Base-by-base conservation (phyloP, 2,888 invertebrate species). In the Oeneis ivallda region DNA sequence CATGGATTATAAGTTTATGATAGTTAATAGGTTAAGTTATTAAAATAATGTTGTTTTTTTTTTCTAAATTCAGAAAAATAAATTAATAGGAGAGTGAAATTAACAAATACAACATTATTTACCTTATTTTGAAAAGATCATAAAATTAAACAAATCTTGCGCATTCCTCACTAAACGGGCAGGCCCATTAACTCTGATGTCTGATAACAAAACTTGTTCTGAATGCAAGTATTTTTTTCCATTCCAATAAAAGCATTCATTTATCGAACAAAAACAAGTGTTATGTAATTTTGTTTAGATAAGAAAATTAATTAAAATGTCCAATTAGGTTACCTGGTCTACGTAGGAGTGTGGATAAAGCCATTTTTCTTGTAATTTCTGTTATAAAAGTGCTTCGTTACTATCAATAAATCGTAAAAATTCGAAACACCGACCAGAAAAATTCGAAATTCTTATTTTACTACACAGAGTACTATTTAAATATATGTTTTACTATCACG, bases 331-430 rank as follows among this genome's bases (percentile, higher is more conserved):
- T 85, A 92, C 91, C 90, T 84, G 87, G 76, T 67, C 80, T 76
- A 66, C 90, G 87, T 60, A 89, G 76, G 61, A 91, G 84, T 83
- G 87, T 86, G 7, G 92, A 92, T 67, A 90, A 83, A 50, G 91
- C 86, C 92, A 92, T 92, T 70, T n/a, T 32, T 66, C 37, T 41
- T 41, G 15, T 49, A 49, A 41, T n/a, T 56, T 50, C 56, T 67
- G 37, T 45, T 19, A 49, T 54, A n/a, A 15, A 50, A 53, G 52
- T 11, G 26, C n/a, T 43, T 37, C 13, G 34, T 57, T 43, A 43
- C 2, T n/a, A 50, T 47, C 50, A 52, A 62, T 19, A 43, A 34
- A 43, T 56, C 39, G 11, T 19, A 19, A 8, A 6, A 56, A 41
- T 41, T 15, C 15, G 37, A 39, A 13, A 54, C 6, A 34, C 39